A percentile compares a stretch with the other conserved stretches of the same genome.
phyloP scores from a whole-genome alignment of 2,113 vertebrate genomes.

The Cyphomyrus discorhynchus region DNA sequence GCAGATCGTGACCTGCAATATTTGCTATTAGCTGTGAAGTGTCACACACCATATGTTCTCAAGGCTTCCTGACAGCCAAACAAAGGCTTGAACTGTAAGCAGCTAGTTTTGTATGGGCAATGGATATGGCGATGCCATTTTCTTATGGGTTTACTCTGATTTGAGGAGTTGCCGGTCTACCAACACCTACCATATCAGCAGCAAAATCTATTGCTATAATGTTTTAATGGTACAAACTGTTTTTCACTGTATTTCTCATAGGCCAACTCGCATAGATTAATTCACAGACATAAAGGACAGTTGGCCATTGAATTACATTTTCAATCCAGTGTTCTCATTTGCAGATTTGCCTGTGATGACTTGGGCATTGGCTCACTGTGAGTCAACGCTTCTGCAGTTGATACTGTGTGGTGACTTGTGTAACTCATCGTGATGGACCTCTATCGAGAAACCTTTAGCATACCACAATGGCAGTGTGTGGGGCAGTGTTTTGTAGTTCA shows the following conservation, averaged over 20 bases:
- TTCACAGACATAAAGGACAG: neutral
- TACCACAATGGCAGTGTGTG: neutral
- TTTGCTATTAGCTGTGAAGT: neutral
- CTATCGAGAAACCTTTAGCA: neutral
- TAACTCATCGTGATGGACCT: neutral
- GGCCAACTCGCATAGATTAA: neutral
- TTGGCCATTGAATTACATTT: neutral
- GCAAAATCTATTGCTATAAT: neutral
- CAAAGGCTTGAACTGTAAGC: neutral
- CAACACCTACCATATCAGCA: neutral
- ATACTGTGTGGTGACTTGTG: neutral
- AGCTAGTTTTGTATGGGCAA: neutral
- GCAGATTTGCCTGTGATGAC: neutral
- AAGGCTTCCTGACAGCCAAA: neutral
- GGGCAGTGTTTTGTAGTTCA: neutral
- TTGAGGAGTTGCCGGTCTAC: neutral
- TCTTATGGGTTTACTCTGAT: neutral
- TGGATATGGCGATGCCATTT: neutral
- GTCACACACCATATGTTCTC: neutral
- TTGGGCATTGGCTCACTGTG: neutral
- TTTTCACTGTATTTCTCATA: neutral
- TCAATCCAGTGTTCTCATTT: neutral
- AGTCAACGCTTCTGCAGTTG: neutral
- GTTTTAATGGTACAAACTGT: neutral
- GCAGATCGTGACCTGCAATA: neutral